phyloP scores from a whole-genome alignment of 1,140 invertebrate species.

The Lordiphosa mommai region DNA sequence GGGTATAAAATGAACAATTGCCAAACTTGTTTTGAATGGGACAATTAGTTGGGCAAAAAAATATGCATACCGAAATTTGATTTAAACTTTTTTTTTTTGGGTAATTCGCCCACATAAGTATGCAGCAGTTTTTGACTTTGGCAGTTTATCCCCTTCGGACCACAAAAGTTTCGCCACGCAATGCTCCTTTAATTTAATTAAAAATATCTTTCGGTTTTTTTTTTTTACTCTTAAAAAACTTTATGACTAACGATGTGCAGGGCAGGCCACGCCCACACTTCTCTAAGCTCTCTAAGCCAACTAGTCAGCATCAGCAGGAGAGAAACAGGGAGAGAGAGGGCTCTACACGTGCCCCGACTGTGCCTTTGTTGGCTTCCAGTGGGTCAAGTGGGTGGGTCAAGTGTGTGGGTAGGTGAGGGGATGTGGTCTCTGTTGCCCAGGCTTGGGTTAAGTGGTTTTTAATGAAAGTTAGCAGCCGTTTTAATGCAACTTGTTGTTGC shows the following conservation, averaged over 20 bases:
- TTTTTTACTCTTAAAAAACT: conserved; percentile 42
- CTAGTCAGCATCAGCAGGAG: conserved; percentile 15
- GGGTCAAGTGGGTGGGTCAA: conserved; percentile 65
- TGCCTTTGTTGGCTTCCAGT: conserved; percentile 30
- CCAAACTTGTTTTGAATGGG: too few species aligned
- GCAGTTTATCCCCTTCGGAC: conserved; percentile 12
- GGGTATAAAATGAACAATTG: too few species aligned
- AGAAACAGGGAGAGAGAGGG: too few species aligned
- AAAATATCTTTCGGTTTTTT: conserved; percentile 53
- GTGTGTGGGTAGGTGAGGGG: conserved; percentile 27
- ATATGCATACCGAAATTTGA: too few species aligned
- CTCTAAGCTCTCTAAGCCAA: conserved; percentile 41
- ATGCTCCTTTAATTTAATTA: conserved; percentile 67
- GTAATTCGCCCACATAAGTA: conserved; percentile 41
- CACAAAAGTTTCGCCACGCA: conserved; percentile 28
- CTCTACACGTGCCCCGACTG: conserved; percentile 37
- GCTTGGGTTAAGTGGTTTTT: conserved; percentile 71
- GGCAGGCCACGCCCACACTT: conserved; percentile 37
- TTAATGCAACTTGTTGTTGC: conserved; percentile 68
- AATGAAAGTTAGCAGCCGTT: conserved; percentile 76
- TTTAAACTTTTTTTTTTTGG: too few species aligned
- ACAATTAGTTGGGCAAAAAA: too few species aligned
- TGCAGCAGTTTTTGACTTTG: conserved; percentile 55
- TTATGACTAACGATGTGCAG: conserved; percentile 68
- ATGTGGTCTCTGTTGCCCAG: conserved; percentile 47